Evolutionary conservation across 2,797 vertebrate species (phyloP).

Genomic region (Silurus lanzhouensis): DNA sequence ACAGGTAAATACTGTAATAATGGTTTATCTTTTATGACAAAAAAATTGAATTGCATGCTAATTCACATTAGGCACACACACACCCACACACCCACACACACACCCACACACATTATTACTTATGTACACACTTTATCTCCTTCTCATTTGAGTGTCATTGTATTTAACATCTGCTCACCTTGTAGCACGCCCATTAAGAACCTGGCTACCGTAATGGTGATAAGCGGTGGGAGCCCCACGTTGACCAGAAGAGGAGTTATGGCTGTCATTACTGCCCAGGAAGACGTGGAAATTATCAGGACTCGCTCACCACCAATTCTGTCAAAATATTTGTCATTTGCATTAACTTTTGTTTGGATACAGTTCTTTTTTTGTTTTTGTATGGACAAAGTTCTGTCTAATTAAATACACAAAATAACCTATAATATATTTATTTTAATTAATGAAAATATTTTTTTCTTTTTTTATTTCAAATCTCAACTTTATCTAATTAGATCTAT

Average conservation of each 20-base stretch:
- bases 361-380: neutral
- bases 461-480: neutral
- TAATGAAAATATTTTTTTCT: neutral
- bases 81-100: neutral
- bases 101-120: neutral
- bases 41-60: neutral
- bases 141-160: neutral
- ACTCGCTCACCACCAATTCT: conserved; percentile 73
- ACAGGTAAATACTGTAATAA: neutral
- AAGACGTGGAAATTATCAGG: conserved; percentile 63
- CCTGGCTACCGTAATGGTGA: conserved; percentile 64
- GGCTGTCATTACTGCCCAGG: conserved; percentile 66
- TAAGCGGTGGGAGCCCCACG: conserved; percentile 56
- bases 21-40: neutral
- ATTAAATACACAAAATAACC: neutral
- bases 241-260: conserved; percentile 63
- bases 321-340: neutral
- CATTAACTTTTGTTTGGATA: neutral
- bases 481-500: neutral
- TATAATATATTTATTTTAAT: no score
- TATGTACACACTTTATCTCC: neutral
- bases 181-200: conserved; percentile 72
- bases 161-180: conserved; percentile 59
- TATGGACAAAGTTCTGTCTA: neutral
- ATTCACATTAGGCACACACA: neutral